Conservation (phyloP, 2,797 vertebrate genomes). For the Lepilemur ruficaudatus region DNA sequence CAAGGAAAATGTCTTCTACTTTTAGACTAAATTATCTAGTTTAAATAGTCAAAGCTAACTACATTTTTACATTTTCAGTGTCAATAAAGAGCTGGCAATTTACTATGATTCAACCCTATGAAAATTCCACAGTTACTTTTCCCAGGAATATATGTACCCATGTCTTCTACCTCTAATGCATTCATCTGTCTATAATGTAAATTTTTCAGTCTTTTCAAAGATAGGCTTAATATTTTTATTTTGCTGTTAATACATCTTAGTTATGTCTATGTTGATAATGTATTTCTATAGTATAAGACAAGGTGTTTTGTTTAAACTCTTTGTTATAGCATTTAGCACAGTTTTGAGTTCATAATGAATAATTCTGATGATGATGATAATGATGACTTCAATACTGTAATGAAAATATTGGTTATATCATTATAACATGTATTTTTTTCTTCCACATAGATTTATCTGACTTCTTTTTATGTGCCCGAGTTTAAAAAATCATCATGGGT, state of each 20-base stretch:
- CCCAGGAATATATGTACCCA: not conserved
- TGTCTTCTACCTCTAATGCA: not conserved
- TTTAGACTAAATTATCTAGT: slow-evolving; percentile 42
- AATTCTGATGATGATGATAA: not conserved
- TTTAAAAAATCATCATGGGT: not conserved
- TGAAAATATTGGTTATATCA: not conserved
- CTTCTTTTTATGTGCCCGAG: slow-evolving; percentile 20
- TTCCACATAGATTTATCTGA: not conserved
- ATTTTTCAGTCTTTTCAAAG: slow-evolving; percentile 8
- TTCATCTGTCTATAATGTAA: not conserved
- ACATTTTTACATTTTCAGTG: slow-evolving; percentile 51
- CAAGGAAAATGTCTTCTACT: slow-evolving; percentile 46
- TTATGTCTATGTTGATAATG: not conserved
- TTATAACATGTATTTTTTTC: not conserved
- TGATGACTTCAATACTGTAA: not conserved
- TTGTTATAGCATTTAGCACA: not conserved
- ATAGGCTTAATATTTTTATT: slow-evolving; percentile 2
- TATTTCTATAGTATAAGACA: not conserved
- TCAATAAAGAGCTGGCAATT: slow-evolving; percentile 19
- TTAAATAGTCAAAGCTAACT: not conserved
- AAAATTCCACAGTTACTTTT: slow-evolving; percentile 24
- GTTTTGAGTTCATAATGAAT: not conserved
- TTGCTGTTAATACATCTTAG: not conserved
- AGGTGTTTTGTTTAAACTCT: not conserved
- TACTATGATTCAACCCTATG: not conserved